phyloP scores from a whole-genome alignment of 1,140 invertebrate genomes.

The Coptotermes formosanus region DNA sequence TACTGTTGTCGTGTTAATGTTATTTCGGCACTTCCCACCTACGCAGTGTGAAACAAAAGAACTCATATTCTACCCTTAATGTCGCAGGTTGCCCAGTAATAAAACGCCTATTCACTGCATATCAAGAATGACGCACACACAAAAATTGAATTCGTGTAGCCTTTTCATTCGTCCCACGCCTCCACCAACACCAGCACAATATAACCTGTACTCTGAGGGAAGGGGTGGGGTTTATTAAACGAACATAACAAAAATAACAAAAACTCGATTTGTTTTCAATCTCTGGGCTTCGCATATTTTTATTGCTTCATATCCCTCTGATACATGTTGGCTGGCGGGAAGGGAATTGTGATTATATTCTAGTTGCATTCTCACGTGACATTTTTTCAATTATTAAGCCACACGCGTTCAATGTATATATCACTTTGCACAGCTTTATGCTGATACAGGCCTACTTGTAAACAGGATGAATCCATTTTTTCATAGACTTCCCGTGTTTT shows the following conservation, averaged over 20 bases:
- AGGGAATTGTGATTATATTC: neutral
- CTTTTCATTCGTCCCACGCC: neutral
- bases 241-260: neutral
- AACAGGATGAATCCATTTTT: neutral
- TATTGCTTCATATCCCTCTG: neutral
- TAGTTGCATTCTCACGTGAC: neutral
- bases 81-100: neutral
- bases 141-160: neutral
- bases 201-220: neutral
- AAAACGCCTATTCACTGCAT: neutral
- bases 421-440: neutral
- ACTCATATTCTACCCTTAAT: neutral
- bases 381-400: neutral
- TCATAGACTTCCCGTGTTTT: no score
- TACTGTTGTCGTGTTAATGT: no score
- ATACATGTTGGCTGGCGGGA: neutral
- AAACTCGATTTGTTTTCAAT: constrained; percentile 8
- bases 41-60: neutral
- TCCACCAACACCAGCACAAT: neutral
- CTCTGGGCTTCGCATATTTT: neutral
- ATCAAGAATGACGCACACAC: neutral
- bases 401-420: neutral
- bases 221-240: neutral
- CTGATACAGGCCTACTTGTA: neutral
- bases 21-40: no score